Percentiles rank a stretch among this genome's conserved stretches.
These are phyloP conservation scores for Ceratina australensis DNA, from an alignment of 1,140 invertebrate genomes.

Conservation along the genomic window DNA sequence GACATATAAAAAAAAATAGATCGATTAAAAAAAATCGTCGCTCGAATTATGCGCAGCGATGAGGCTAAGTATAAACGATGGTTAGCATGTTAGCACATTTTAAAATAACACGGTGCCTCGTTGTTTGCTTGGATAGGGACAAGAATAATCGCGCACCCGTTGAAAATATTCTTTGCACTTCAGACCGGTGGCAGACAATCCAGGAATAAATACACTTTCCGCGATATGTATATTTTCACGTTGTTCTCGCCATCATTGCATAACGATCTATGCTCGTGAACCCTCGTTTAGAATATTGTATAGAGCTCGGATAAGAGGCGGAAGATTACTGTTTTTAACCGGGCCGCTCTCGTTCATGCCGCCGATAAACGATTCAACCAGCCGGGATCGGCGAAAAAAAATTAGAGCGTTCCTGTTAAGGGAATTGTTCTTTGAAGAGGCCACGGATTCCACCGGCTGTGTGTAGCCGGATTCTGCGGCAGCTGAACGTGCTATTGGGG, in stretches of 20 bases:
- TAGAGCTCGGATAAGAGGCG: slow-evolving; percentile 3
- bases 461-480: slow-evolving; percentile 23
- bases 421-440: slow-evolving; percentile 12
- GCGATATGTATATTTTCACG: neutral
- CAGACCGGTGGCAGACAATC: slow-evolving; percentile 29
- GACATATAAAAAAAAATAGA: too few relatives aligned
- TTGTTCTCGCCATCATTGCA: slow-evolving; percentile 1
- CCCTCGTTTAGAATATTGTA: neutral
- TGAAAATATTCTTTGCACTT: neutral
- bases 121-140: neutral
- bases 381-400: neutral
- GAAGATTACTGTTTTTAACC: slow-evolving; percentile 21
- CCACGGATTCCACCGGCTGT: neutral
- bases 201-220: slow-evolving; percentile 24
- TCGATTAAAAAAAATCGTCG: too few relatives aligned
- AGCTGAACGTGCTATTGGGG: slow-evolving; percentile 54
- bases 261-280: neutral
- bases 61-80: too few relatives aligned
- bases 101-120: neutral
- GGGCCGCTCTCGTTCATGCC: too few relatives aligned
- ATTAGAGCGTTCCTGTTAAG: neutral
- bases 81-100: neutral
- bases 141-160: slow-evolving; percentile 22
- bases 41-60: too few relatives aligned
- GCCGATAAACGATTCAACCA: slow-evolving; percentile 15